Evolutionary conservation across 2,113 vertebrate genomes (phyloP).

Genomic region (Muntiacus muntjak): DNA sequence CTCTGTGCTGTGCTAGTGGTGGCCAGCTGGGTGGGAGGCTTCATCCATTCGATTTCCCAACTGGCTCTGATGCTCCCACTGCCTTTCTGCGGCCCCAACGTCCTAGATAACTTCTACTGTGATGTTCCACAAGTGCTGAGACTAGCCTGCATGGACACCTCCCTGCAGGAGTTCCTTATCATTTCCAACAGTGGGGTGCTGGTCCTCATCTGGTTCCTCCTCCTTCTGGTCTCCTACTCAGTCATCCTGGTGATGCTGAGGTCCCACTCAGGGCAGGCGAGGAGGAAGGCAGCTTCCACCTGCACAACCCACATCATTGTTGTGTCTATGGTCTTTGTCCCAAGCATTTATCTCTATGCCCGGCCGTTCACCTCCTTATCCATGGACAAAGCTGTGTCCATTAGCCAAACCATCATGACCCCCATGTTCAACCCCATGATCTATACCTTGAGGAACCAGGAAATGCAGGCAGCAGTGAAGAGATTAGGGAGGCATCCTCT

Average conservation of each 20-base stretch:
- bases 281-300: neutral
- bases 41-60: neutral
- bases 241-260: neutral
- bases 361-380: neutral
- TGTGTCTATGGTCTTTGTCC: neutral
- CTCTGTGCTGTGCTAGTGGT: accelerated
- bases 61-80: neutral
- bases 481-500: neutral
- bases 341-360: neutral
- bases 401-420: neutral
- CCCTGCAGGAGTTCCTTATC: neutral
- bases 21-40: neutral
- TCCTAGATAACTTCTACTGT: neutral
- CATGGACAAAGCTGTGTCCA: neutral
- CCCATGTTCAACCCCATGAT: neutral
- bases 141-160: neutral
- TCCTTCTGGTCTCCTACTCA: neutral
- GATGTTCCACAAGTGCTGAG: neutral
- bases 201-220: neutral
- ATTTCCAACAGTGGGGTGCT: neutral
- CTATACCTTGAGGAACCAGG: neutral
- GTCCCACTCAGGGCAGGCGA: neutral
- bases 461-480: neutral
- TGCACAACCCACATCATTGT: neutral
- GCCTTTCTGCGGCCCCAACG: neutral